phyloP scores from a whole-genome alignment of 2,797 vertebrate genomes.

The Aldrovandia affinis region DNA sequence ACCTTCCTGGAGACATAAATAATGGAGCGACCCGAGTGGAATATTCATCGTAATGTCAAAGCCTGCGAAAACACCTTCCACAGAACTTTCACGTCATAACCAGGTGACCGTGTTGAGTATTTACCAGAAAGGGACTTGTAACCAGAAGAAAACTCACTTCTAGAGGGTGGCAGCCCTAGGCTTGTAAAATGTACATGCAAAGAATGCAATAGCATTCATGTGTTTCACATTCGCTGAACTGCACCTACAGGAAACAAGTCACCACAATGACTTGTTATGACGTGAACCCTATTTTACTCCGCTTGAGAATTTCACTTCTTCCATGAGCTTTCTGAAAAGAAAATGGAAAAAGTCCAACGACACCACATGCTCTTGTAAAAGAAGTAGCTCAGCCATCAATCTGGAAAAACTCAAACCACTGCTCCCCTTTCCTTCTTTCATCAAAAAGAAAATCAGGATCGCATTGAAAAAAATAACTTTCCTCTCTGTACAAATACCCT shows the following conservation, averaged over 20 bases:
- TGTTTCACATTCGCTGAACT: not conserved
- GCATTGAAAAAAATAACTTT: not conserved
- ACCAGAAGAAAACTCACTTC: no score
- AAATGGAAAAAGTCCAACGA: not conserved
- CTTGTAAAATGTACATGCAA: not conserved
- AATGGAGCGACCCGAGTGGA: not conserved
- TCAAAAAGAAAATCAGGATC: not conserved
- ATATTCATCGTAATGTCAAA: not conserved
- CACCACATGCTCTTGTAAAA: not conserved
- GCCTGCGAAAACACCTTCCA: not conserved
- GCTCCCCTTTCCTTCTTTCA: not conserved
- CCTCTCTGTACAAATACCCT: constrained; percentile 32
- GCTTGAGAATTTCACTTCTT: not conserved
- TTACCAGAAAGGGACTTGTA: no score
- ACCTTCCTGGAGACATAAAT: not conserved
- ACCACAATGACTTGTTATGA: not conserved
- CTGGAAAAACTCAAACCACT: not conserved
- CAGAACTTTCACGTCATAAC: not conserved
- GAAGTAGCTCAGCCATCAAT: constrained; percentile 24
- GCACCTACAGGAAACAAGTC: no score
- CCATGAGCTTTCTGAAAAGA: not conserved
- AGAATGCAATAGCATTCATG: not conserved
- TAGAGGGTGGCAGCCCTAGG: no score
- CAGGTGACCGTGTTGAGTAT: not conserved
- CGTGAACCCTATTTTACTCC: not conserved